Base-by-base conservation (phyloP, 2,888 invertebrate genomes). In the Synergus umbraculus region DNA sequence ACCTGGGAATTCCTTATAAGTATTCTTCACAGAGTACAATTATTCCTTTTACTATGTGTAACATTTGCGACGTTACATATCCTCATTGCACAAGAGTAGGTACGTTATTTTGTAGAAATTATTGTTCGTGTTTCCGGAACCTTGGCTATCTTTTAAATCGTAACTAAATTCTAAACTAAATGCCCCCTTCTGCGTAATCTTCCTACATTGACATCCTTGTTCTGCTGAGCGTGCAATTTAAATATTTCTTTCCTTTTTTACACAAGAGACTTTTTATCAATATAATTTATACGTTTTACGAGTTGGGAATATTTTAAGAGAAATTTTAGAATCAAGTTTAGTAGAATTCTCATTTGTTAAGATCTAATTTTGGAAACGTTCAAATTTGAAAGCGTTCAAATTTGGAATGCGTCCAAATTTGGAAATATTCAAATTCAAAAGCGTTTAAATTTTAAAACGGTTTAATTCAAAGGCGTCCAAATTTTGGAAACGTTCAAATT, bases 1-100 rank as follows among this genome's bases (percentile, higher is more conserved):
- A 69, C 49, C 49, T 73, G 73, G 73, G 73, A 73, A 73, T 73
- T 73, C 49, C 73, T 73, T 46, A 29, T 73, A 49, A n/a, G 49
- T 54, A 73, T 73, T 73, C 54, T 73, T 73, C 73, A 73, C 73
- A 73, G 49, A 29, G 49, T 49, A 73, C 54, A 73, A 54, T 73
- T 73, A 73, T 73, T 54, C 49, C 15, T 15, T 54, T 73, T 73
- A 54, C 49, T 73, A 73, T 73, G 46, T 73, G 29, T 73, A 73
- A 73, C 37, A 54, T 73, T 73, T 15, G 49, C 73, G 49, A 37
- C n/a, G 73, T 69, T 69, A 69, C 46, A 73, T 54, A 67, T 54
- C 15, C 37, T 37, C 37, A n/a, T 73, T 73, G 37, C 73, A 54
- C 73, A 73, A 73, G 49, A 49, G 73, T 73, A 4, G 9, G 29